phyloP scores from a whole-genome alignment of 1,140 invertebrate genomes.

The Cotesia chilonis region DNA sequence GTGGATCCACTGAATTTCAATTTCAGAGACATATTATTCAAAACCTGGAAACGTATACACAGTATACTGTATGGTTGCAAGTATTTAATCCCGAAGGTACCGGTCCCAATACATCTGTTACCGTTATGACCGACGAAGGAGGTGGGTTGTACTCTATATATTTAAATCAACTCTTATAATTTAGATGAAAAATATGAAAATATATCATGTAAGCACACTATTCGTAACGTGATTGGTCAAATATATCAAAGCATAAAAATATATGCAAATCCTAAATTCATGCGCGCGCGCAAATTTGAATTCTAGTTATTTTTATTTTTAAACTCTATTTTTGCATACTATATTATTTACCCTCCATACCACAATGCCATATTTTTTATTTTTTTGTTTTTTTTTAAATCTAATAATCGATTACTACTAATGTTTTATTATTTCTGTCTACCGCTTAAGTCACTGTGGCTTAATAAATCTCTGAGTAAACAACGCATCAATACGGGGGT shows the following conservation, averaged over 20 bases:
- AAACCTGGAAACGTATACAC: slow-evolving; percentile 77
- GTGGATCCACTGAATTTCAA: slow-evolving; percentile 31
- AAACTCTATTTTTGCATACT: background rate
- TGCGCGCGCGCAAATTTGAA: too few relatives aligned
- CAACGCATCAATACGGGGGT: slow-evolving; percentile 27
- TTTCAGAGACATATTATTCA: slow-evolving; percentile 77
- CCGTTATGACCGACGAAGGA: slow-evolving; percentile 83
- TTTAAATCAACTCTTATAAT: too few relatives aligned
- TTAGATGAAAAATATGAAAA: too few relatives aligned
- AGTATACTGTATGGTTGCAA: slow-evolving; percentile 79
- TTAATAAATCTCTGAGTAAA: slow-evolving; percentile 8
- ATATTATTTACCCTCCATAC: too few relatives aligned
- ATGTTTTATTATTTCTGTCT: background rate
- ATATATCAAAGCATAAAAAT: too few relatives aligned
- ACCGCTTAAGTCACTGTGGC: background rate
- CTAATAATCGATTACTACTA: too few relatives aligned
- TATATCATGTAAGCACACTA: too few relatives aligned
- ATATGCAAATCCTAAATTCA: too few relatives aligned
- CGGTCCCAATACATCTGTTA: slow-evolving; percentile 75
- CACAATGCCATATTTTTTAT: too few relatives aligned
- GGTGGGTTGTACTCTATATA: slow-evolving; percentile 67
- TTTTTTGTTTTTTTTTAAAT: background rate
- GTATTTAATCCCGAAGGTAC: slow-evolving; percentile 80
- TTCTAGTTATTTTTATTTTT: slow-evolving; percentile 23
- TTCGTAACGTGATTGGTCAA: too few relatives aligned